These are phyloP conservation scores for Rhea pennata DNA, from an alignment of 2,113 vertebrate species.

Conservation along the genomic window DNA sequence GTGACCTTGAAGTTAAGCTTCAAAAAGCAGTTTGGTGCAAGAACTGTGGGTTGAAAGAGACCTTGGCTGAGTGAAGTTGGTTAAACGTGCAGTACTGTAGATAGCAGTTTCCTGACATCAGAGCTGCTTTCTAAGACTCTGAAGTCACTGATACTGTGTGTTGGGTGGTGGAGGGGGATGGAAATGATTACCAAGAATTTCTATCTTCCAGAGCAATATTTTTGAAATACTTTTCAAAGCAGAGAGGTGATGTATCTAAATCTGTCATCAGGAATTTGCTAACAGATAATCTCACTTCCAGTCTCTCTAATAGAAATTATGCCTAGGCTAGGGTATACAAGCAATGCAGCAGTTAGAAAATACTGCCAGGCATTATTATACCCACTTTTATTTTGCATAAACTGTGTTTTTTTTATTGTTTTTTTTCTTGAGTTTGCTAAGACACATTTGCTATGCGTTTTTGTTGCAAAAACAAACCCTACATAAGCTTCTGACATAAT, in stretches of 20 bases:
- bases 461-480: conserved; percentile 82
- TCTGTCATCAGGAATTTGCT: not conserved
- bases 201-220: not conserved
- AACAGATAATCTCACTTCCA: not conserved
- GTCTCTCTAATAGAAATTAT: not conserved
- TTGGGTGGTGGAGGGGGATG: not conserved
- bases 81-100: conserved; percentile 32
- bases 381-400: conserved; percentile 71
- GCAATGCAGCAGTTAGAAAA: not conserved
- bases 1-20: conserved; percentile 30
- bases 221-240: not conserved
- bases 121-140: not conserved
- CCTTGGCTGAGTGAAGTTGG: conserved; percentile 19
- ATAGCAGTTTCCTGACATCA: conserved; percentile 7
- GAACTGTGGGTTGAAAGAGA: conserved; percentile 3
- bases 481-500: conserved; percentile 84
- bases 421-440: conserved; percentile 75
- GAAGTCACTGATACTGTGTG: not conserved
- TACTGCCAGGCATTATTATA: conserved; percentile 41
- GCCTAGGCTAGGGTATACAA: not conserved
- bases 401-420: conserved; percentile 68
- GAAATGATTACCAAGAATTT: not conserved
- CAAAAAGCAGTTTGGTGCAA: not conserved
- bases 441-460: conserved; percentile 79
- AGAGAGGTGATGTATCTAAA: not conserved